Evolutionary conservation across 2,888 invertebrate genomes (phyloP), one percentile per base, ranked within the genome.

Genomic region (Hemicrepidius hirtus): DNA sequence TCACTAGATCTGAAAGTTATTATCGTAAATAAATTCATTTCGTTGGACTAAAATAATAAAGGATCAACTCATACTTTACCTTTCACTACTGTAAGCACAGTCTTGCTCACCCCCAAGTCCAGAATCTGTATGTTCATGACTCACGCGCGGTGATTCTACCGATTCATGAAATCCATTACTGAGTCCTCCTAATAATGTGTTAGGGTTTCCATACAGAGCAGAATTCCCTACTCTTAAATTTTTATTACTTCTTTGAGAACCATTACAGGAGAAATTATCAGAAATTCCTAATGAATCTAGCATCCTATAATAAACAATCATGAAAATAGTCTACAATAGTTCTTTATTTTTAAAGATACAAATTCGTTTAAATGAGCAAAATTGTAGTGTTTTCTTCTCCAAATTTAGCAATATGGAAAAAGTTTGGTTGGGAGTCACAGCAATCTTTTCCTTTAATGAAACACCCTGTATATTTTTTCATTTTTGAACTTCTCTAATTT

Each of bases 91-190:
- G 85, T 92, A 92, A 40, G 92, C 91, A 83, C 92, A 93, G 80
- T 94, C 93, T 84, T 93, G 93, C 85, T 93, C 93, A 16, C 92
- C 92, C 53, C 93, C 93, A 4, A 94, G 86, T 0, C 94, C 94
- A 0, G 94, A 94, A 84, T 94, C 94, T 0, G 93, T 93, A 81
- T 94, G 93, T 80, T 94, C 93, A 78, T 93, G 93, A 24, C 91
- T 93, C 37, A 92, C 91, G 75, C 92, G 80, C 46, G 80, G 79
- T 44, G 80, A 71, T 28, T 80, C 80, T 24, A 76, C 68, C 20
- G 76, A 68, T 46, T 82, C 81, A 67, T 81, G 80, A 62, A 79
- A 79, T 24, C 81, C 81, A 62, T 79, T 79, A 55, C 66, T 79
- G 50, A 79, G 71, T n/a, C 79, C 77, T 18, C 79, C 77, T 35